Percentiles rank a stretch among this genome's conserved stretches.
These are phyloP conservation scores for Dynastes grantii DNA, from an alignment of 2,888 invertebrate species.

Conservation along the genomic window DNA sequence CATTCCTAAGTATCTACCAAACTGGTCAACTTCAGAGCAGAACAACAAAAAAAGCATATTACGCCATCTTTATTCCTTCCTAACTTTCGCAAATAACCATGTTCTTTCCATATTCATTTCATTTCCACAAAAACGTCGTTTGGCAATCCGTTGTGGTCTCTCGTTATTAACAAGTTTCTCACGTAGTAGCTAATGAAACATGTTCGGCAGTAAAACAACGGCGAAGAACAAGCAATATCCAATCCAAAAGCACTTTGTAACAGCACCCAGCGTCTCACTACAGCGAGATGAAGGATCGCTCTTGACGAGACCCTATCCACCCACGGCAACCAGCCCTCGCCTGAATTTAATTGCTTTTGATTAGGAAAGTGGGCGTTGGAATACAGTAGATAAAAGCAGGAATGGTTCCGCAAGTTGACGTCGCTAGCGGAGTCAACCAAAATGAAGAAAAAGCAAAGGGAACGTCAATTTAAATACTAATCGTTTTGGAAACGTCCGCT, in stretches of 20 bases:
- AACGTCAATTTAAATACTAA: slow-evolving; percentile 22
- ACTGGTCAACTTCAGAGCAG: too few relatives aligned
- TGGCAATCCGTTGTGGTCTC: too few relatives aligned
- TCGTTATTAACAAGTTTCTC: slow-evolving; percentile 23
- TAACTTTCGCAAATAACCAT: too few relatives aligned
- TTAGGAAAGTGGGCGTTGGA: slow-evolving; percentile 1
- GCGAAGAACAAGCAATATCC: slow-evolving; percentile 4
- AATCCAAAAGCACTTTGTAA: neutral
- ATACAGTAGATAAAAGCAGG: neutral
- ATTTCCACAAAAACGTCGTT: too few relatives aligned
- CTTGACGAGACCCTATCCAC: neutral
- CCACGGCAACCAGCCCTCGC: neutral
- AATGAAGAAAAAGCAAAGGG: neutral
- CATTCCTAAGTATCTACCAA: too few relatives aligned
- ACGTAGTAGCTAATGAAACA: slow-evolving; percentile 8
- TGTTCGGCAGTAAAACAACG: slow-evolving; percentile 13
- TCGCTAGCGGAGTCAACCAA: neutral
- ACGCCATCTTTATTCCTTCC: too few relatives aligned
- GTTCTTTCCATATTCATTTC: too few relatives aligned
- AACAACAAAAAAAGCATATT: too few relatives aligned
- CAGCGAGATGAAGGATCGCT: neutral
- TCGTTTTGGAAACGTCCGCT: neutral
- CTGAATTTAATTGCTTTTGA: slow-evolving; percentile 30
- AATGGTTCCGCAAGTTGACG: neutral
- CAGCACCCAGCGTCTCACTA: neutral